These are phyloP conservation scores for Thripadectes ignobilis DNA, from an alignment of 2,797 vertebrate genomes.

Conservation along the genomic window DNA sequence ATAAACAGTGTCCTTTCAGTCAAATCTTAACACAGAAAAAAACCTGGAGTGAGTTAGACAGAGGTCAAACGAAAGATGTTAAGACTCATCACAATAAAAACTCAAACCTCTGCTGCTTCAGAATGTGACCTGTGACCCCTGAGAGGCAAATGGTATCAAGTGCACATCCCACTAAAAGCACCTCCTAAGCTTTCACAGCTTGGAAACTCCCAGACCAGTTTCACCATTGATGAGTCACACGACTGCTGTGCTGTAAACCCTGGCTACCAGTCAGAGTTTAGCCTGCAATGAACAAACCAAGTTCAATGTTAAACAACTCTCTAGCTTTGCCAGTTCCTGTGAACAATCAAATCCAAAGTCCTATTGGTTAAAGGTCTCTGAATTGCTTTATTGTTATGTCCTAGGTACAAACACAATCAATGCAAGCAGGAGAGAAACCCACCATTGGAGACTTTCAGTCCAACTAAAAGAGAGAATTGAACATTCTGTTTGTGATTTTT, in stretches of 20 bases:
- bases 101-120: constrained; percentile 32
- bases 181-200: neutral
- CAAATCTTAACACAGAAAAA: neutral
- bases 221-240: neutral
- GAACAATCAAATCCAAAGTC: constrained; percentile 48
- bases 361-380: neutral
- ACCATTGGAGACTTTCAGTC: neutral
- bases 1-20: constrained; percentile 4
- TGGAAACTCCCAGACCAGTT: constrained; percentile 26
- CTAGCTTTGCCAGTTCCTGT: neutral
- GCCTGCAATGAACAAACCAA: neutral
- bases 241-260: neutral
- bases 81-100: constrained; percentile 47
- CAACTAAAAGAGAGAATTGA: neutral
- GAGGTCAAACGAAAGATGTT: neutral
- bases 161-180: neutral
- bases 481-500: neutral
- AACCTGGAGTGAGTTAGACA: neutral
- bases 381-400: neutral
- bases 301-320: constrained; percentile 18
- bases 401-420: neutral
- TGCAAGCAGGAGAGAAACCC: neutral
- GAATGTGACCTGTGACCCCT: constrained; percentile 25
- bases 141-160: neutral
- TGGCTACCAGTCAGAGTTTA: neutral